phyloP scores from a whole-genome alignment of 2,113 vertebrate genomes.

The Grallaria varia region DNA sequence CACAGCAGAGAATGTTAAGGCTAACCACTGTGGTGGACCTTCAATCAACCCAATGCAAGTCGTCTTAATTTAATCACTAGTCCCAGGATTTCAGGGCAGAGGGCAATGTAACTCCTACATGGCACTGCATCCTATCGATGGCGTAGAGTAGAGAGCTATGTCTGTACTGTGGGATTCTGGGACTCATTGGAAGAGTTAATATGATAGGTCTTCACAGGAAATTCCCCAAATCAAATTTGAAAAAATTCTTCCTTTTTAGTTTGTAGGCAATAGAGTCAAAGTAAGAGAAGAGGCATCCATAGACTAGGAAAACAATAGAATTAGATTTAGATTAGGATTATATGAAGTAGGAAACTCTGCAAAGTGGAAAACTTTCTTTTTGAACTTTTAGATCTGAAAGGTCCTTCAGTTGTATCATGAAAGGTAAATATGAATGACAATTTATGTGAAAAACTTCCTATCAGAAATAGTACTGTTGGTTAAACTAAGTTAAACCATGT shows the following conservation, averaged over 20 bases:
- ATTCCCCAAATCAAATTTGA: background rate
- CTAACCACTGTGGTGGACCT: background rate
- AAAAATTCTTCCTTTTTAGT: background rate
- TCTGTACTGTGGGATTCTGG: background rate
- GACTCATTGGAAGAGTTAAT: background rate
- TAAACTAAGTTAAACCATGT: background rate
- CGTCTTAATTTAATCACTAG: background rate
- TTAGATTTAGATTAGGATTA: background rate
- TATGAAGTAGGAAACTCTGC: background rate
- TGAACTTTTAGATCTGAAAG: background rate
- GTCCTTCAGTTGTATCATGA: background rate
- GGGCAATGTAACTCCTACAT: background rate
- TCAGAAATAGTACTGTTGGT: background rate
- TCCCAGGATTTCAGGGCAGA: background rate
- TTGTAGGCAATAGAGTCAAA: background rate
- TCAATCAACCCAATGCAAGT: background rate
- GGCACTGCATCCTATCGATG: background rate
- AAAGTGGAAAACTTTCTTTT: background rate
- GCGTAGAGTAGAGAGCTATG: background rate
- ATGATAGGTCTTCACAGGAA: background rate
- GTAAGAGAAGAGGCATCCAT: background rate
- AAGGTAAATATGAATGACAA: background rate
- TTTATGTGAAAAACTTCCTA: background rate
- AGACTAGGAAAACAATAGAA: background rate
- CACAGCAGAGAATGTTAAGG: background rate